Percentiles rank a stretch among this genome's conserved stretches.
phyloP scores from a whole-genome alignment of 2,797 vertebrate species.

The Oreonectes daqikongensis region DNA sequence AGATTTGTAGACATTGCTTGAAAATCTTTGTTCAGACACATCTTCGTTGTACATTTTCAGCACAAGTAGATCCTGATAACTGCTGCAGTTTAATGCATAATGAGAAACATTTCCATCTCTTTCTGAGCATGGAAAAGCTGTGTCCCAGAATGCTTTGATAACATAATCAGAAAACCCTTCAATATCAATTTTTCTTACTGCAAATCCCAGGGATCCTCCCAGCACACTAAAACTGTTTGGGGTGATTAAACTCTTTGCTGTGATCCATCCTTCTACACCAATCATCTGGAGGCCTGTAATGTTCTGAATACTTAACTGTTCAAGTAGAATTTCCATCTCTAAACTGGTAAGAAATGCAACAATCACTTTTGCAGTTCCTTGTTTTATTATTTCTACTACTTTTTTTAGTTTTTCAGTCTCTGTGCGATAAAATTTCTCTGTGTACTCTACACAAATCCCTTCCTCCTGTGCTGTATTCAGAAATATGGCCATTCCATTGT shows the following conservation, averaged over 20 bases:
- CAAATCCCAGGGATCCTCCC: background rate
- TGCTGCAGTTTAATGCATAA: background rate
- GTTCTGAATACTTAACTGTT: background rate
- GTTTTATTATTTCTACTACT: background rate
- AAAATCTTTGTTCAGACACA: background rate
- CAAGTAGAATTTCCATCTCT: constrained; percentile 59
- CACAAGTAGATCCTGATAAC: background rate
- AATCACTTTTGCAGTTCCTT: background rate
- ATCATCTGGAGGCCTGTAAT: background rate
- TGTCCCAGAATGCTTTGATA: background rate
- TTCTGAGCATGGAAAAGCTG: background rate
- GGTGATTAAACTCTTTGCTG: background rate
- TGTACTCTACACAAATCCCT: constrained; percentile 6
- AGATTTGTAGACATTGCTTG: constrained; percentile 36
- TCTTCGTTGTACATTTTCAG: background rate
- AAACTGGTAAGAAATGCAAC: background rate
- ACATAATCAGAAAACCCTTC: background rate
- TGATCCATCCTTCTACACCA: background rate
- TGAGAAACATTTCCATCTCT: background rate
- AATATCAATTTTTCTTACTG: background rate
- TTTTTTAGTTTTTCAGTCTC: background rate
- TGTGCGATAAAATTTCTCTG: background rate
- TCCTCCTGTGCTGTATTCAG: constrained; percentile 37
- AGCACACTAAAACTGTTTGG: background rate
- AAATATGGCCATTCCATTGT: constrained; percentile 57